Evolutionary conservation across 1,140 invertebrate genomes (phyloP), one percentile per base, ranked within the genome.

Genomic region (Neodiprion lecontei): DNA sequence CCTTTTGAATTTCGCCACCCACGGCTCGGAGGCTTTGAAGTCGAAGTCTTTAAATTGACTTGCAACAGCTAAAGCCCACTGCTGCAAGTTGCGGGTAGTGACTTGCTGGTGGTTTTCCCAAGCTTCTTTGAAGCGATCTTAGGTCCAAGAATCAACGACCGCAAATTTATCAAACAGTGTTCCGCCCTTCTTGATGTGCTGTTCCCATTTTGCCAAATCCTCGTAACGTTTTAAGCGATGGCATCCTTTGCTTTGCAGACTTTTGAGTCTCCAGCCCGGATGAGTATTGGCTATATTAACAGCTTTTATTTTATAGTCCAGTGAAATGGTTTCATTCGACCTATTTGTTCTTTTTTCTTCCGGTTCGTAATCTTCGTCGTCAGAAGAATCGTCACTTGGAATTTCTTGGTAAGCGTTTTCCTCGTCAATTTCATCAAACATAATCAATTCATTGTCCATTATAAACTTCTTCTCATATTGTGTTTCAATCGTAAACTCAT

Each of bases 11-110:
- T 74, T 72, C 40, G 21, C 40, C 9, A 75, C 77, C 79, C 80
- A 79, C 17, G 28, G 17, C 65, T 75, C 23, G 12, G 70, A 75
- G 11, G 75, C 79, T 70, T 70, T 74, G 70, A 79, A 81, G 23
- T 69, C 14, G 65, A 80, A 79, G 67, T 70, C 17, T 17, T 17
- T 17, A 17, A 72, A 80, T 72, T 77, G 72, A 61, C 50, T 67
- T 47, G 77, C 76, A 69, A 77, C 71, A 74, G 79, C 65, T 40
- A 80, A 74, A 23, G 74, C 77, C 77, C 76, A 78, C 61, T 77
- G 74, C 72, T 79, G 73, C 14, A 80, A 66, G 76, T 77, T 76
- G 49, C 75, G 50, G n/a, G 77, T 80, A 23, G 77, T 80, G 4
- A 80, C 75, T 75, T 79, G 76, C 17, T 71, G 48, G 40, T 77